phyloP scores from a whole-genome alignment of 2,888 invertebrate species.

The Teleiodes luculella region DNA sequence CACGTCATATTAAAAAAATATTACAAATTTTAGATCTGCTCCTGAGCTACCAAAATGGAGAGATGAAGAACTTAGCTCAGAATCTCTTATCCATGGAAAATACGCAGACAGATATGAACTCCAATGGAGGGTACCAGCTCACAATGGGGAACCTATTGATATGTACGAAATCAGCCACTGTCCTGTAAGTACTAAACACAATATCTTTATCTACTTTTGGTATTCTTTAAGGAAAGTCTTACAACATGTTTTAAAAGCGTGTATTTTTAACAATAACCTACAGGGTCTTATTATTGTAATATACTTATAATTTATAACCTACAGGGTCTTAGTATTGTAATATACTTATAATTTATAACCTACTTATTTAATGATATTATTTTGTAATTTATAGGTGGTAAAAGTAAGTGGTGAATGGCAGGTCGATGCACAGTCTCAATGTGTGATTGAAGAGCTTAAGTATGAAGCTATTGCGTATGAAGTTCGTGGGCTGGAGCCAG shows the following conservation, averaged over 20 bases:
- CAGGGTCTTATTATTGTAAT: too few relatives aligned
- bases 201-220: too few relatives aligned
- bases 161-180: constrained; percentile 89
- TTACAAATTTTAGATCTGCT: constrained; percentile 73
- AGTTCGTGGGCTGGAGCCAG: constrained; percentile 84
- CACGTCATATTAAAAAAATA: background rate
- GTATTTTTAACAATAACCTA: too few relatives aligned
- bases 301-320: too few relatives aligned
- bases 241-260: too few relatives aligned
- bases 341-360: background rate
- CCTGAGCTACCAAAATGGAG: constrained; percentile 82
- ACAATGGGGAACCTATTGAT: constrained; percentile 94
- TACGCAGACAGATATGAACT: constrained; percentile 89
- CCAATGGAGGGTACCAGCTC: constrained; percentile 90
- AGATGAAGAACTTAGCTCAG: constrained; percentile 56
- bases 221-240: too few relatives aligned
- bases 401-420: constrained; percentile 84
- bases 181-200: constrained; percentile 81
- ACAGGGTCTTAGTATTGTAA: too few relatives aligned
- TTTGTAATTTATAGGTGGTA: constrained; percentile 68
- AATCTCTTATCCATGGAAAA: constrained; percentile 66
- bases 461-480: constrained; percentile 82
- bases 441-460: constrained; percentile 79
- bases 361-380: background rate
- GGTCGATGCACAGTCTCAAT: constrained; percentile 72